Conservation (phyloP, 2,113 vertebrate genomes). For the Coracopsis vasa region DNA sequence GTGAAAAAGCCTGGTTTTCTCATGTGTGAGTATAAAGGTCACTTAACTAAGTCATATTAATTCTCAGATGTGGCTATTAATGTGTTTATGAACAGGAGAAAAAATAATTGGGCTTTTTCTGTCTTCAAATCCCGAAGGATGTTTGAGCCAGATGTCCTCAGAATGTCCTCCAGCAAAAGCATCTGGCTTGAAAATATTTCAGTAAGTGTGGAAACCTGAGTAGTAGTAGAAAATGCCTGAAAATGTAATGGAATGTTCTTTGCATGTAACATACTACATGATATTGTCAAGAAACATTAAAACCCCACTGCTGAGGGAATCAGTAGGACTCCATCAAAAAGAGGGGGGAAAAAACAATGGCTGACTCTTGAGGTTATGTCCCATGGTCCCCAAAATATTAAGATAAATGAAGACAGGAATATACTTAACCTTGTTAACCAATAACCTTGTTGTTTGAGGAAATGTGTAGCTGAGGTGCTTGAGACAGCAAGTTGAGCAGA, state of each 20-base stretch:
- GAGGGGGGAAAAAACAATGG: background rate
- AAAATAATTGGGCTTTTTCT: background rate
- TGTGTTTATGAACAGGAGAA: background rate
- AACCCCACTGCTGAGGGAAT: background rate
- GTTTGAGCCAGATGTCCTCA: background rate
- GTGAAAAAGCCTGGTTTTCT: background rate
- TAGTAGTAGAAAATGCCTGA: background rate
- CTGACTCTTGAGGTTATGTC: background rate
- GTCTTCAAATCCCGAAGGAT: background rate
- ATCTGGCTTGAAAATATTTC: background rate
- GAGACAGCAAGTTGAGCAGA: background rate
- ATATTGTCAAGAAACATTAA: background rate
- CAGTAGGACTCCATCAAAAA: background rate
- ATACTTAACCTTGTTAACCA: background rate
- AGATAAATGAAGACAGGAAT: background rate
- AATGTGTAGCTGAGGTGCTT: background rate
- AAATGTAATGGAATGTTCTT: background rate
- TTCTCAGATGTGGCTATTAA: background rate
- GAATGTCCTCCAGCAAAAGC: background rate
- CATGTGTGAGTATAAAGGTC: background rate
- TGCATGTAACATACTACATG: accelerated
- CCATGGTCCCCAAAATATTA: background rate
- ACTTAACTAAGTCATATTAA: background rate
- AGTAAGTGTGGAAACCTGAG: background rate
- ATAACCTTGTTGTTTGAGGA: background rate